Evolutionary conservation across 2,888 invertebrate genomes (phyloP), one percentile per base, ranked within the genome.

Genomic region (Platynereis dumerilii): DNA sequence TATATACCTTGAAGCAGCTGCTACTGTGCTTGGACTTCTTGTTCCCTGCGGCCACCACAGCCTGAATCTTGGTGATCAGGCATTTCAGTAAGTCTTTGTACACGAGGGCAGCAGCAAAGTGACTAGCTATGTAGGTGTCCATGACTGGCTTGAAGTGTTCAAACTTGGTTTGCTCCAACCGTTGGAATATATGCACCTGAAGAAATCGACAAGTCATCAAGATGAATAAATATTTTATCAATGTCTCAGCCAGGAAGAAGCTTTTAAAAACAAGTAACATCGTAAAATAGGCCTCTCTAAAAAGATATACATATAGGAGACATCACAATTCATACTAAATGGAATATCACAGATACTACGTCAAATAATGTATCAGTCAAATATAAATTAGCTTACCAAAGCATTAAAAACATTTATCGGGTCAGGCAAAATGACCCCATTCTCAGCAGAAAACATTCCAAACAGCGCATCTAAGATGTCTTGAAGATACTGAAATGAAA

Each of bases 91-190:
- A 86, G 0, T 94, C 94, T 81, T 91, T 91, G 85, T 96, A 95
- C 22, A 96, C 96, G 17, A 96, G 87, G 0, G 96, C 94, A 0
- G 95, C 95, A 0, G 96, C 94, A 85, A 97, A 96, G 83, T 95
- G 95, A 72, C 93, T 92, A 74, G 92, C 91, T 60, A 96, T 94
- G 80, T 97, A 97, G 0, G 93, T 93, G 78, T 96, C 94, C 84
- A 96, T 89, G 0, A 96, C 94, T 0, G 95, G 94, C 74, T 92
- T 91, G 84, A 96, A 96, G 80, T 96, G 94, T 80, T 95, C 93
- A 84, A 95, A 96, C 76, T 95, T 92, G 63, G 89, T 91, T 78
- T 95, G 93, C 76, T 95, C 93, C 66, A 96, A 86, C 24, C 95
- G 86, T 80, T 92, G 93, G 83, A 96, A 93, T 75, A 96, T 95